Evolutionary conservation across 2,888 invertebrate genomes (phyloP).

Genomic region (Dioctria linearis): DNA sequence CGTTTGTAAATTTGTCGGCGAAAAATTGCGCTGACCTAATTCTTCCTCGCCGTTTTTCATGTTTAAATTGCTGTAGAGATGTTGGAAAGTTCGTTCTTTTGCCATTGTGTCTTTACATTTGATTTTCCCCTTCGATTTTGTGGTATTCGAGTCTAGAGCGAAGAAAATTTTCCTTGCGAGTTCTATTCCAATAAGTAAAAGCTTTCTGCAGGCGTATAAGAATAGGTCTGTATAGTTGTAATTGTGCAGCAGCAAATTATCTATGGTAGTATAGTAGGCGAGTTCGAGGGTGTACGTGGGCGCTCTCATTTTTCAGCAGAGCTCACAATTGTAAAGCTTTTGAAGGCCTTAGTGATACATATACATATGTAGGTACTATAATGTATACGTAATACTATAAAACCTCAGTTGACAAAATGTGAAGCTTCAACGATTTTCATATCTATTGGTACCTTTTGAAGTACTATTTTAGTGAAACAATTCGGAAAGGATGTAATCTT

Average conservation of each 20-base stretch:
- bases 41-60: constrained; percentile 5
- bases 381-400: too few species aligned
- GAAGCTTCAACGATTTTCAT: background rate
- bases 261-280: too few species aligned
- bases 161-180: background rate
- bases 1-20: constrained; percentile 31
- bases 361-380: background rate
- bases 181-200: background rate
- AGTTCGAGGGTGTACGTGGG: background rate
- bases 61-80: constrained; percentile 6
- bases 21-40: constrained; percentile 50
- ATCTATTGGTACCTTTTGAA: background rate
- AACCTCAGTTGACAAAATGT: too few species aligned
- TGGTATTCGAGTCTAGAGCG: background rate
- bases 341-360: background rate
- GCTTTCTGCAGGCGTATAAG: too few species aligned
- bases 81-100: constrained; percentile 24
- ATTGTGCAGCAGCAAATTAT: too few species aligned
- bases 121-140: constrained; percentile 30
- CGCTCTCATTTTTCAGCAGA: background rate
- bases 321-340: background rate
- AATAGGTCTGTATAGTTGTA: too few species aligned
- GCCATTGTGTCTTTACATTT: background rate
- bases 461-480: background rate
- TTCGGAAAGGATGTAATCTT: background rate